phyloP scores from a whole-genome alignment of 2,888 invertebrate genomes.

The Baccha elongata region DNA sequence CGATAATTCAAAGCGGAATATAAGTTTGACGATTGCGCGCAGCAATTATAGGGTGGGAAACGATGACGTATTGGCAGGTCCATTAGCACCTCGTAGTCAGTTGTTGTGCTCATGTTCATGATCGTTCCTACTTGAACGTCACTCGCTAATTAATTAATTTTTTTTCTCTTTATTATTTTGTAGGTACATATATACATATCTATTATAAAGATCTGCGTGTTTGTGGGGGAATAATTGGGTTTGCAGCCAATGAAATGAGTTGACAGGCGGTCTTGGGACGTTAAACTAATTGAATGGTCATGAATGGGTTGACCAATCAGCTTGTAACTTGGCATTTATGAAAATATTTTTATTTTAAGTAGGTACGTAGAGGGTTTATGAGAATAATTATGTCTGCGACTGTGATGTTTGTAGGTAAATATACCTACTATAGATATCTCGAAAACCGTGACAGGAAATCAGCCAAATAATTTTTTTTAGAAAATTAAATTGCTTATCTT shows the following conservation, averaged over 20 bases:
- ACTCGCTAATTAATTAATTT: constrained; percentile 63
- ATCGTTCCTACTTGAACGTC: constrained; percentile 58
- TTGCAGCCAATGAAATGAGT: constrained; percentile 57
- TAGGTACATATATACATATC: no score
- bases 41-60: constrained; percentile 69
- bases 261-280: constrained; percentile 59
- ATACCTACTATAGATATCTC: no score
- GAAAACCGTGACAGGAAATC: no score
- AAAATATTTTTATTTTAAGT: not conserved
- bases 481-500: no score
- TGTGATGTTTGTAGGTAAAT: no score
- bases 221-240: constrained; percentile 33
- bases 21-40: constrained; percentile 21
- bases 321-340: constrained; percentile 21
- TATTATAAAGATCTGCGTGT: constrained; percentile 15
- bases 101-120: constrained; percentile 60
- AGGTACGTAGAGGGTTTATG: no score
- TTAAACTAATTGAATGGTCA: constrained; percentile 57
- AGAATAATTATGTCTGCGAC: no score
- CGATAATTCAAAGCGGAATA: constrained; percentile 21
- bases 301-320: constrained; percentile 54
- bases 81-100: constrained; percentile 68
- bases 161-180: constrained; percentile 14
- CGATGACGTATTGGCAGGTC: constrained; percentile 34
- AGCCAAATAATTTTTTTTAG: no score